Percentiles rank a stretch among this genome's conserved stretches.
phyloP scores from a whole-genome alignment of 2,797 vertebrate species.

The Lindbergichthys nudifrons region DNA sequence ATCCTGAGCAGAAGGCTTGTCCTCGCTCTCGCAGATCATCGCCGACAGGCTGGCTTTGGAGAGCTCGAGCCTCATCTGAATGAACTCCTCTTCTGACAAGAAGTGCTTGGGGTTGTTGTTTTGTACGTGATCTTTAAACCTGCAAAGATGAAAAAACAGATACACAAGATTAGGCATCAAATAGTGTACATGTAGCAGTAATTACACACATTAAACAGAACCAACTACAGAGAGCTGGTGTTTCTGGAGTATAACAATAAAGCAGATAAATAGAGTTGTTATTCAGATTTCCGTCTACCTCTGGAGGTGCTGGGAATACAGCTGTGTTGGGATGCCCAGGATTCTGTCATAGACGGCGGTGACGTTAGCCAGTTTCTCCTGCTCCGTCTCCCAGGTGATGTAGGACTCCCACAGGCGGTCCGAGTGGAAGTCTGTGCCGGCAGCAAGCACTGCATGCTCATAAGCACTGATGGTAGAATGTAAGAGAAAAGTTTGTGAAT shows the following conservation, averaged over 20 bases:
- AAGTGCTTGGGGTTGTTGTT: constrained; percentile 94
- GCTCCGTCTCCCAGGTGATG: constrained; percentile 94
- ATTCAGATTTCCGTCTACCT: constrained; percentile 81
- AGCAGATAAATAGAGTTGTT: not conserved
- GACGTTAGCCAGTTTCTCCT: constrained; percentile 91
- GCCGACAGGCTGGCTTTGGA: constrained; percentile 85
- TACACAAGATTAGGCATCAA: not conserved
- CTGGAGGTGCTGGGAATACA: constrained; percentile 97
- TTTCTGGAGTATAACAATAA: not conserved
- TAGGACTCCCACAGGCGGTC: constrained; percentile 98
- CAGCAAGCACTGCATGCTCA: constrained; percentile 94
- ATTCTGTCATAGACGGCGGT: constrained; percentile 95
- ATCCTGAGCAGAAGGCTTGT: constrained; percentile 76
- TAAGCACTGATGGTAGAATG: constrained; percentile 85
- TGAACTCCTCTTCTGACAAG: constrained; percentile 93
- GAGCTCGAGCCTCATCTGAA: constrained; percentile 92
- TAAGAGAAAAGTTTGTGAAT: not conserved
- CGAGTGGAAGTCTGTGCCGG: constrained; percentile 97
- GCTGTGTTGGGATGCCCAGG: constrained; percentile 95
- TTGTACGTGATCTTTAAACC: constrained; percentile 98
- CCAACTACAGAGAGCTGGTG: not conserved
- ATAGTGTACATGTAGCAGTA: too few relatives aligned
- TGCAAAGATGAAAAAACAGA: constrained; percentile 53
- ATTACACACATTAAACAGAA: not conserved
- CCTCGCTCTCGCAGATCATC: constrained; percentile 85